A percentile compares a stretch with the other conserved stretches of the same genome.
Conservation (phyloP, 1,140 invertebrate genomes). For the Cepaea nemoralis region DNA sequence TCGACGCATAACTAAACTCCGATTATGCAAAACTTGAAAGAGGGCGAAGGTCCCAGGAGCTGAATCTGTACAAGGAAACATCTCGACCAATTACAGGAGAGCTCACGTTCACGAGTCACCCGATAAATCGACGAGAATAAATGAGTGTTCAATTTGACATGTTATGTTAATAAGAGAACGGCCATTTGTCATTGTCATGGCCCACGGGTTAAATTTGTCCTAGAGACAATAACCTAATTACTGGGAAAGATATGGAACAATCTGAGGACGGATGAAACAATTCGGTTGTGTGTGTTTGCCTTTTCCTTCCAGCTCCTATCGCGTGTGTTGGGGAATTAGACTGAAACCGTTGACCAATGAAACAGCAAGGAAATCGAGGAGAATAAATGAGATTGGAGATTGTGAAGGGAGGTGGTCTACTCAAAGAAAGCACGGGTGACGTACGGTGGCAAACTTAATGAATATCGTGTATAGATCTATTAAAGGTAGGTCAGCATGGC, state of each 20-base stretch:
- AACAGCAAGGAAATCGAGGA: too few relatives aligned
- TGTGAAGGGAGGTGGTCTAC: too few relatives aligned
- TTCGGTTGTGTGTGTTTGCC: not conserved
- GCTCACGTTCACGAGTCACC: constrained; percentile 12
- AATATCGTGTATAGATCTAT: too few relatives aligned
- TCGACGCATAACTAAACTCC: constrained; percentile 15
- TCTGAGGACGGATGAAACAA: not conserved
- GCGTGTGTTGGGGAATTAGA: not conserved
- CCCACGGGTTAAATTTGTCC: constrained; percentile 8
- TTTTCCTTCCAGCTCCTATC: not conserved
- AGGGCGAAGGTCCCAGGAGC: not conserved
- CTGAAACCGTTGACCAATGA: too few relatives aligned
- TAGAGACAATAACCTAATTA: constrained; percentile 37
- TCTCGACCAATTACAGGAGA: constrained; percentile 21
- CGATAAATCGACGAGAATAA: constrained; percentile 27
- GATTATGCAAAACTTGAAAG: constrained; percentile 14
- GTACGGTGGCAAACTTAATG: too few relatives aligned
- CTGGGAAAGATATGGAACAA: constrained; percentile 10
- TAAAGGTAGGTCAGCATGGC: too few relatives aligned
- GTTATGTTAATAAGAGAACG: constrained; percentile 34
- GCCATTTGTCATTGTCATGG: constrained; percentile 34
- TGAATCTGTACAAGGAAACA: constrained; percentile 6
- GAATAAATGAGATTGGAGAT: too few relatives aligned
- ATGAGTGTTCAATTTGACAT: constrained; percentile 37
- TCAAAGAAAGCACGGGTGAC: too few relatives aligned